These are phyloP conservation scores for Microplitis manilae DNA, from an alignment of 2,888 invertebrate genomes.

Conservation along the genomic window DNA sequence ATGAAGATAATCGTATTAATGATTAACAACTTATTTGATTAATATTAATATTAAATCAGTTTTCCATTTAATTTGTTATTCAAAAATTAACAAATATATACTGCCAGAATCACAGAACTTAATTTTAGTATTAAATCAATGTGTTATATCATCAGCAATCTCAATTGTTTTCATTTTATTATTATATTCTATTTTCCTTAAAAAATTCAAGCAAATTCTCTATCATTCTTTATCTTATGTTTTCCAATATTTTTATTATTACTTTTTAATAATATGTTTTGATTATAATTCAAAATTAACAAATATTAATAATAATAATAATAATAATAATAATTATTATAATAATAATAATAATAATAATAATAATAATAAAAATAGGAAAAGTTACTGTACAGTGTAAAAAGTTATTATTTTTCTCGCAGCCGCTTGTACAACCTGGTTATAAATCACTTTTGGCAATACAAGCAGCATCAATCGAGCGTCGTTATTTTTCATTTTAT, in stretches of 20 bases:
- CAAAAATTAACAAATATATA: conserved; percentile 70
- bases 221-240: conserved; percentile 7
- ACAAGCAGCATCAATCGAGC: conserved; percentile 57
- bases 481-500: conserved; percentile 40
- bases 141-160: conserved; percentile 64
- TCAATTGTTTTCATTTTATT: conserved; percentile 16
- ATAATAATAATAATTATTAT: too few relatives aligned
- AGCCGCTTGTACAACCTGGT: conserved; percentile 54
- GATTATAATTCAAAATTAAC: conserved; percentile 44
- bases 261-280: conserved; percentile 49
- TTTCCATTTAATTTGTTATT: conserved; percentile 52
- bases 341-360: background rate
- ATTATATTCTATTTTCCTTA: conserved; percentile 32
- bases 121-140: conserved; percentile 61
- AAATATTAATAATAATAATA: background rate
- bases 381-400: conserved; percentile 71
- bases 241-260: conserved; percentile 15
- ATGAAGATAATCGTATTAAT: conserved; percentile 62
- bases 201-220: conserved; percentile 9
- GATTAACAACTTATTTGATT: conserved; percentile 68
- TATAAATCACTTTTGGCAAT: conserved; percentile 53
- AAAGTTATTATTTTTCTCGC: conserved; percentile 60
- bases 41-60: conserved; percentile 45
- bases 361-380: conserved; percentile 60
- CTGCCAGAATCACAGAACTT: conserved; percentile 71